phyloP scores from a whole-genome alignment of 2,888 invertebrate genomes.

The Tenthredo distinguenda region DNA sequence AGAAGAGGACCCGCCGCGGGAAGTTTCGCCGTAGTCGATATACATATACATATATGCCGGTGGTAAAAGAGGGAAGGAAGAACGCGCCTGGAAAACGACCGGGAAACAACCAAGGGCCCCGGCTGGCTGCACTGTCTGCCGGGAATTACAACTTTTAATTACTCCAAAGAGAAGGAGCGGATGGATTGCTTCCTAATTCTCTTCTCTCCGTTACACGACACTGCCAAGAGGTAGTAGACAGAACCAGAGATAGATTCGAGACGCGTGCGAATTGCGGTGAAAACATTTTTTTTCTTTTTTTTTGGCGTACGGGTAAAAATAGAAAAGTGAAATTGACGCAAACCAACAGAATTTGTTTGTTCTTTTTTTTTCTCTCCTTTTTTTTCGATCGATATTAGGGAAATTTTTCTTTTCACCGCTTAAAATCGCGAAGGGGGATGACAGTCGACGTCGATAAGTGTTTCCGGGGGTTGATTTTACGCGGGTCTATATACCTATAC shows the following conservation, averaged over 20 bases:
- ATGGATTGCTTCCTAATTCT: conserved; percentile 70
- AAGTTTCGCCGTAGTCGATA: conserved; percentile 37
- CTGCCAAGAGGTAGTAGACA: not conserved
- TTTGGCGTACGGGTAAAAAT: not conserved
- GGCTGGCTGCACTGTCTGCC: conserved; percentile 58
- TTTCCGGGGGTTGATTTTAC: not conserved
- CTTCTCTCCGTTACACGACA: conserved; percentile 56
- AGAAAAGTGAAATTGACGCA: not conserved
- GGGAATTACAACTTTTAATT: conserved; percentile 76
- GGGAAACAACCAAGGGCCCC: conserved; percentile 37
- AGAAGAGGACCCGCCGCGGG: conserved; percentile 52
- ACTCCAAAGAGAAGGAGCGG: conserved; percentile 73
- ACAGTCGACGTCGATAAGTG: not conserved
- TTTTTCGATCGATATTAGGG: not conserved
- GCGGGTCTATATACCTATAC: not conserved
- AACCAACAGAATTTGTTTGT: not conserved
- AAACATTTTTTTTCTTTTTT: not conserved
- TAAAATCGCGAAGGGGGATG: not conserved
- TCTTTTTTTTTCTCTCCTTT: not conserved
- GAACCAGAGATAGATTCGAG: not conserved
- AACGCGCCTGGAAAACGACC: conserved; percentile 17
- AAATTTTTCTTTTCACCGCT: not conserved
- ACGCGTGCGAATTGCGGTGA: not conserved
- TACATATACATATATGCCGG: not conserved
- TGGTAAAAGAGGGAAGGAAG: conserved; percentile 5